Percentiles rank a stretch among this genome's conserved stretches.
Conservation (phyloP, 2,113 vertebrate species). For the Cygnus atratus region DNA sequence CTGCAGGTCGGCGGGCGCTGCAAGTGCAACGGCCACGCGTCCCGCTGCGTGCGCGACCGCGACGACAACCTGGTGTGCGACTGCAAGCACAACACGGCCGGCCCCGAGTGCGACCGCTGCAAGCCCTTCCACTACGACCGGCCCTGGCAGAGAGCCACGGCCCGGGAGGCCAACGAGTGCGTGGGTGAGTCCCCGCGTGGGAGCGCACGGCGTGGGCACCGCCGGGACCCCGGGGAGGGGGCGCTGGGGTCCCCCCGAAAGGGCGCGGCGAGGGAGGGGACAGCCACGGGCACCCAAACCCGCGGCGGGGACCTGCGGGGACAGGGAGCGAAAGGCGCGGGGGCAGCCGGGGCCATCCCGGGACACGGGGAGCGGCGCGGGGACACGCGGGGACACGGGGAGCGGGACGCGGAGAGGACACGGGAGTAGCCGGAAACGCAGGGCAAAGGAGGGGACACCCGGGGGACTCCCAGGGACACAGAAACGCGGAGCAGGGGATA, state of each 20-base stretch:
- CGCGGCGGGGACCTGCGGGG: background rate
- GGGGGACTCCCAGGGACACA: background rate
- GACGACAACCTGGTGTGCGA: slow-evolving; percentile 92
- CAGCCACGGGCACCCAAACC: background rate
- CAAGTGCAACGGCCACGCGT: slow-evolving; percentile 98
- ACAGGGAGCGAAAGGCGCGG: background rate
- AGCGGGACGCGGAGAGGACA: background rate
- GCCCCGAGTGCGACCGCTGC: slow-evolving; percentile 97
- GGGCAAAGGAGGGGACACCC: background rate
- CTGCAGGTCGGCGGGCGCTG: slow-evolving; percentile 97
- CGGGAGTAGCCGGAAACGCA: background rate
- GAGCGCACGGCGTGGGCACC: background rate
- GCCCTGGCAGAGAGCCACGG: slow-evolving; percentile 96
- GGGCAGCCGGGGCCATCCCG: background rate
- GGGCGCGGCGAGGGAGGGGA: background rate
- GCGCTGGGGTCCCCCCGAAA: background rate
- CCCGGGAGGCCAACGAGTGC: slow-evolving; percentile 96
- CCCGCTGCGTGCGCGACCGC: slow-evolving; percentile 93
- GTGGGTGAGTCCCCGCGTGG: slow-evolving; percentile 86
- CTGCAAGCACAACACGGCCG: slow-evolving; percentile 96
- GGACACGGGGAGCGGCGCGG: background rate
- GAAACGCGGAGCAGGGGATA: background rate
- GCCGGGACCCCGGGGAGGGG: background rate
- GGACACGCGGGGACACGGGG: background rate
- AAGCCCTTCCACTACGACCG: slow-evolving; percentile 98